Evolutionary conservation across 53 echinoderm and acorn worm genomes (phyloP).

Genomic region (Luidia sarsii): DNA sequence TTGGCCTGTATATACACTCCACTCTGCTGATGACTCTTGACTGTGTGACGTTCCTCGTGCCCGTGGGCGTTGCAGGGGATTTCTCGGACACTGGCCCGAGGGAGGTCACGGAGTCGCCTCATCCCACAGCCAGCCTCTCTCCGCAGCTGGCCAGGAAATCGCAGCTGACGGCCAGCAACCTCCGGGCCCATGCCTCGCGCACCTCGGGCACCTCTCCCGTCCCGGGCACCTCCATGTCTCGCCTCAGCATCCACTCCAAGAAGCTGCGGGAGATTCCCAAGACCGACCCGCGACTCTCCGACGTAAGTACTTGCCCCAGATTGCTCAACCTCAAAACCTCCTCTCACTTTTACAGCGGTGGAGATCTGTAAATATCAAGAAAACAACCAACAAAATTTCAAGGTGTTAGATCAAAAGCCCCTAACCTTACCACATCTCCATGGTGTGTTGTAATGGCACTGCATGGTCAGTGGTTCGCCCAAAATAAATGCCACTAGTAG

Average conservation of each 20-base stretch:
- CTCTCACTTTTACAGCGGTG: background rate
- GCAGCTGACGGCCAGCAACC: slow-evolving; percentile 7
- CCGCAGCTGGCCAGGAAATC: slow-evolving; percentile 33
- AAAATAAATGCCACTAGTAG: no score
- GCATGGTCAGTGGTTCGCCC: no score
- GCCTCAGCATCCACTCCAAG: slow-evolving; percentile 88
- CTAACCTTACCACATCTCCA: no score
- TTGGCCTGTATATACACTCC: no score
- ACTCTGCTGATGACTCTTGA: no score
- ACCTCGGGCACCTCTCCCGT: slow-evolving; percentile 10
- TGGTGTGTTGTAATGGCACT: no score
- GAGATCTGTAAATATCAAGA: background rate
- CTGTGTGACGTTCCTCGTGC: no score
- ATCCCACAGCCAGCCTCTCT: slow-evolving; percentile 34
- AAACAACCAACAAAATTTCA: no score
- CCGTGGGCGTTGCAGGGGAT: no score
- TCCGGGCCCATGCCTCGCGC: slow-evolving; percentile 19
- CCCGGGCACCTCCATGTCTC: slow-evolving; percentile 60
- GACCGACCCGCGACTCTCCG: slow-evolving; percentile 86
- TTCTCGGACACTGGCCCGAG: background rate
- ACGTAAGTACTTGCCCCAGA: slow-evolving; percentile 61
- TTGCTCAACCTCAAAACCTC: background rate
- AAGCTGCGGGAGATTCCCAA: slow-evolving; percentile 89
- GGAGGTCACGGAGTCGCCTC: slow-evolving; percentile 26
- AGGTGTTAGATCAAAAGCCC: no score